A percentile compares a stretch with the other conserved stretches of the same genome.
These are phyloP conservation scores for Callospermophilus lateralis DNA, from an alignment of 2,113 vertebrate genomes.

Conservation along the genomic window DNA sequence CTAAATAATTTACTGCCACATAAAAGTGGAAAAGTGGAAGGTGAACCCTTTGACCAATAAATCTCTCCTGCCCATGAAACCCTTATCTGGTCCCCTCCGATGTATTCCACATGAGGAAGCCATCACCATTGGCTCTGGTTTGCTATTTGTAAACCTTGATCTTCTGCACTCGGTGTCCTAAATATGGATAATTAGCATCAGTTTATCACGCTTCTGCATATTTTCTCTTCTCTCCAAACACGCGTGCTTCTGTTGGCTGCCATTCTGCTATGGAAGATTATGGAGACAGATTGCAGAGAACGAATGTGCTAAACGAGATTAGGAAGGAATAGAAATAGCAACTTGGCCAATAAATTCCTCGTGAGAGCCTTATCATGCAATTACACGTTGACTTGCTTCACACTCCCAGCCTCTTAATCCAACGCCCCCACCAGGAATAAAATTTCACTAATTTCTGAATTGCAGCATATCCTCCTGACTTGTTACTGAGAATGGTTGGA, in stretches of 20 bases:
- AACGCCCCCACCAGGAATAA: slow-evolving; percentile 96
- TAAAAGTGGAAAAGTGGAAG: slow-evolving; percentile 91
- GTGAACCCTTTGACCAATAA: slow-evolving; percentile 97
- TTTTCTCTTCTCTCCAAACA: slow-evolving; percentile 97
- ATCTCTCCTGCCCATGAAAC: slow-evolving; percentile 95
- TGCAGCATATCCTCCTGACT: slow-evolving; percentile 92
- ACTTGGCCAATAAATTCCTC: slow-evolving; percentile 99
- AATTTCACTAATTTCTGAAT: slow-evolving; percentile 94
- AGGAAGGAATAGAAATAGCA: slow-evolving; percentile 99
- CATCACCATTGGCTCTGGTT: slow-evolving; percentile 94
- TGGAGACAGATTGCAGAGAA: slow-evolving; percentile 99
- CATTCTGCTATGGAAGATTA: slow-evolving; percentile 99
- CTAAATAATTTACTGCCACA: slow-evolving; percentile 96
- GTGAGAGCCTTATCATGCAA: slow-evolving; percentile 99
- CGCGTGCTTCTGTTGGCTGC: slow-evolving; percentile 96
- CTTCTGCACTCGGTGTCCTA: slow-evolving; percentile 99
- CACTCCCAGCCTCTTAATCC: slow-evolving; percentile 99
- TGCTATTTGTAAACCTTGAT: slow-evolving; percentile 98
- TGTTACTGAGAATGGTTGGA: slow-evolving; percentile 88
- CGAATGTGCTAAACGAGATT: slow-evolving; percentile 99
- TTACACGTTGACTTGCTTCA: slow-evolving; percentile 99
- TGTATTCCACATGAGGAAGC: slow-evolving; percentile 96
- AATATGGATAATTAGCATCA: slow-evolving; percentile 99
- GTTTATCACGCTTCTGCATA: slow-evolving; percentile 99
- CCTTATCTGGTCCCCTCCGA: slow-evolving; percentile 99